Conservation (phyloP, 2,797 vertebrate genomes). For the Sebastes itinus region DNA sequence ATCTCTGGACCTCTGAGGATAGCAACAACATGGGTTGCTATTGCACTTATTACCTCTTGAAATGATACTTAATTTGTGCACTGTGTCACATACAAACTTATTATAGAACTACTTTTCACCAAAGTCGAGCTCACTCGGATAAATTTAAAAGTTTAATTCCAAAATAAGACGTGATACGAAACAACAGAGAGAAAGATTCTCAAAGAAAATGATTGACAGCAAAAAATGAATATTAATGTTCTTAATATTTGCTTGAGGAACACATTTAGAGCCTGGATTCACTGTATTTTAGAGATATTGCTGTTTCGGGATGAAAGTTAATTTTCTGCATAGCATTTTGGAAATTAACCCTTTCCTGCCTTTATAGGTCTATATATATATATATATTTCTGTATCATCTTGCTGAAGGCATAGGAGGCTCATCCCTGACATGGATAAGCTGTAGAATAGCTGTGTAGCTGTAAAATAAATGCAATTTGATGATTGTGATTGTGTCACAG, state of each 20-base stretch:
- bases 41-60: not conserved
- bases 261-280: not conserved
- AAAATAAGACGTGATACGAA: too few species aligned
- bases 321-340: not conserved
- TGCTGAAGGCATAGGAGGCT: not conserved
- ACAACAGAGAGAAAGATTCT: not conserved
- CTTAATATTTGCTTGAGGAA: not conserved
- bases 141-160: not conserved
- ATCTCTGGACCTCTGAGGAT: conserved; percentile 2
- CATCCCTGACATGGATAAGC: not conserved
- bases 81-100: not conserved
- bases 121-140: not conserved
- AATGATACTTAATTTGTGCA: not conserved
- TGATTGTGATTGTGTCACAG: not conserved
- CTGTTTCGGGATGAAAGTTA: not conserved
- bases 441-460: not conserved
- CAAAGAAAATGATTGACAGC: not conserved
- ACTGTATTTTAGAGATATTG: not conserved
- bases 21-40: not conserved
- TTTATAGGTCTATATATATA: not conserved
- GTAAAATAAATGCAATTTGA: not conserved
- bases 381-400: not conserved
- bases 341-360: not conserved
- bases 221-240: not conserved
- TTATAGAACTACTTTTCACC: not conserved